Base-by-base conservation (phyloP, 2,113 vertebrate genomes). In the Eudyptes chrysolophus region DNA sequence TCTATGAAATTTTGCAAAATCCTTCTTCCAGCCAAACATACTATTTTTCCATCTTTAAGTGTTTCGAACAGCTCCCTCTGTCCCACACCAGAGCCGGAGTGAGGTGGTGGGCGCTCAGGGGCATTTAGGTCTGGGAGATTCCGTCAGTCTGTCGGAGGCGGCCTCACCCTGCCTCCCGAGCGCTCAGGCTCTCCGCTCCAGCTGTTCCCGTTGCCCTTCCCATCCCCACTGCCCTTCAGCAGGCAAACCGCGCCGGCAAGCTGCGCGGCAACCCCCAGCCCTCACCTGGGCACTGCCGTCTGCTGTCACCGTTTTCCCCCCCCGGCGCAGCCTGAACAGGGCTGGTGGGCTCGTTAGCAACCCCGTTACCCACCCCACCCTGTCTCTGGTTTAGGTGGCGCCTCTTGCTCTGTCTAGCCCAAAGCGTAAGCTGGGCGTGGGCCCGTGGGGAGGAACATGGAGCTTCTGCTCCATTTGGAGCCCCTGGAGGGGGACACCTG, bases 1-100 rank as follows among this genome's bases (percentile, higher is more conserved):
- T 74, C 44, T 81, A 70, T 38, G 48, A 95, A 93, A 91, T 48
- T 79, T 34, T 87, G 82, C 77, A 94, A 88, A 95, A 84, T 76
- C 64, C 71, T 84, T 95, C 89, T 52, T 69, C n/a, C 13, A 64
- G 90, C 69, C 74, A 87, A 86, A 68, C 11, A 52, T 70, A 55
- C 74, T 70, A 42, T 84, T 70, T 42, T 78, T 78, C 76, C 80
- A 52, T 62, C 84, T 83, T 72, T 4, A 40, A 64, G 84, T 51
- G 36, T 89, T 95, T 68, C 44, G 40, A 65, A 46, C 4, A 20
- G 30, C 15, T 64, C 62, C 90, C 85, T 96, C 81, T 68, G 26
- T 52, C 30, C 57, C 1, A 1, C 32, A 30, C 65, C 20, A 30
- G 55, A 60, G 51, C 17, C 9, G 13, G 44, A 24, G n/a, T 6